Evolutionary conservation across 2,113 vertebrate species (phyloP).

Genomic region (Polypterus senegalus): DNA sequence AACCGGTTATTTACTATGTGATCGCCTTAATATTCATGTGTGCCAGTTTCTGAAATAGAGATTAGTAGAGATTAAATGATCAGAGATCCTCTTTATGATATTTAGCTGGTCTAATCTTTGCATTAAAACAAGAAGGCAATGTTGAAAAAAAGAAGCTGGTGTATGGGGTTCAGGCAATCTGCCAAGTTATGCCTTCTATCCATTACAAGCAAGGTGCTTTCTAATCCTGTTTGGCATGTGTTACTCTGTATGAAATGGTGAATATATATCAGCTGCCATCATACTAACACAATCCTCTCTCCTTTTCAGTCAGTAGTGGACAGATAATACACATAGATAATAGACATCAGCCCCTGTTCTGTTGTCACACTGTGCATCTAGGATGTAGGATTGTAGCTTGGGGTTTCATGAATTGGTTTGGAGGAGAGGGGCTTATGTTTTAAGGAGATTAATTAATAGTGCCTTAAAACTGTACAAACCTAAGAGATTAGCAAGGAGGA

Average conservation of each 20-base stretch:
- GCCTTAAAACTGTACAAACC: conserved; percentile 27
- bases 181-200: conserved; percentile 1
- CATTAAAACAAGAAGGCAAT: conserved; percentile 23
- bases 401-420: background rate
- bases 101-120: conserved; percentile 33
- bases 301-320: too few relatives aligned
- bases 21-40: conserved; percentile 26
- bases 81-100: conserved; percentile 29
- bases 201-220: conserved; percentile 1
- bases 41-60: conserved; percentile 30
- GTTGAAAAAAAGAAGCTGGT: background rate
- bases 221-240: background rate
- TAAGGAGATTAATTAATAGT: conserved; percentile 27
- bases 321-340: too few relatives aligned
- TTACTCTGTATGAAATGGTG: background rate
- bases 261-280: too few relatives aligned
- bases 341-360: too few relatives aligned
- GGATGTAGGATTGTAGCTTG: background rate
- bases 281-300: too few relatives aligned
- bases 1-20: conserved; percentile 28
- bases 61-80: conserved; percentile 28
- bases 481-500: conserved; percentile 28
- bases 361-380: background rate
- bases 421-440: conserved; percentile 10
- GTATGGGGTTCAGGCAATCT: background rate